Evolutionary conservation across 2,888 invertebrate genomes (phyloP), one percentile per base, ranked within the genome.

Genomic region (Bellardia pandia): DNA sequence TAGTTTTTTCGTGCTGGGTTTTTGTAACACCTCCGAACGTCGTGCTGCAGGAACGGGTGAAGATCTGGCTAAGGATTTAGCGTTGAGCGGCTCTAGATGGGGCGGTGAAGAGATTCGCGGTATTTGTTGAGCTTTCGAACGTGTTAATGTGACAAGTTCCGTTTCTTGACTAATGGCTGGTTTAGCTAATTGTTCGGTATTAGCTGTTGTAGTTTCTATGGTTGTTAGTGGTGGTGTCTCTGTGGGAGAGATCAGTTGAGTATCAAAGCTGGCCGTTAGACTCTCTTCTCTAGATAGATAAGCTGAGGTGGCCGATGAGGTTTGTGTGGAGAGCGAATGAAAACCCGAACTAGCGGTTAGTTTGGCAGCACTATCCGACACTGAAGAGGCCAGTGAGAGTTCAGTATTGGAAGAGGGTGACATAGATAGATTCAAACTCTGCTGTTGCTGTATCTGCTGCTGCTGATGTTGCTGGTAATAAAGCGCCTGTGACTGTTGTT

Each of bases 261-360:
- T 85, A 74, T 89, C 89, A 85, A 89, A 88, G 72, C 89, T 89
- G 42, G 86, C 86, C 33, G 86, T 89, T 85, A 86, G 82, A 86
- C 89, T 89, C 74, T 90, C 89, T 58, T 90, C 89, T 86, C 88
- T 89, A 58, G 90, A 89, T 58, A 90, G 86, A 82, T 89, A 89
- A 64, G 89, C 88, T 56, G 90, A 89, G 60, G 89, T 89, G 37
- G 88, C 89, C 42, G 89, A 88, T 51, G 89, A 89, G 33, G 89
- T 89, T 85, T 89, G 89, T 16, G 89, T 85, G 9, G 90, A 89
- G 88, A 89, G 89, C 64, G 90, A 88, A 86, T 88, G 88, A 77
- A 88, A 86, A 74, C 89, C 89, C 81, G 89, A 88, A 56, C 85
- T 88, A 60, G 85, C 71, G 62, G 81, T 60, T 74, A 74, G 68